Base-by-base conservation (phyloP, 2,888 invertebrate genomes). In the Cheilosia vulpina region DNA sequence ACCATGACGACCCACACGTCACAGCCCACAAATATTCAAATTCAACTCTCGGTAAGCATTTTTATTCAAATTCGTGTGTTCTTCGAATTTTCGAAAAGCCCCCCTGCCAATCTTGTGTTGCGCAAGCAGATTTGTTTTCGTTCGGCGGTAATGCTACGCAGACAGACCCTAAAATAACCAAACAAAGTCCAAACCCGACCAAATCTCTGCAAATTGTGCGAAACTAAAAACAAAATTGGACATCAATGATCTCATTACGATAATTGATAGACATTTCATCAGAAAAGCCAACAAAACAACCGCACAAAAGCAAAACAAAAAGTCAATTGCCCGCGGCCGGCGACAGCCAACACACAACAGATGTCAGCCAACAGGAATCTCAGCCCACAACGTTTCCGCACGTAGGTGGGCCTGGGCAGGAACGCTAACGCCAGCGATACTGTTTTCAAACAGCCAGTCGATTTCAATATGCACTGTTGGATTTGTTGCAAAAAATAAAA, bases 161-260 rank as follows among this genome's bases (percentile, higher is more conserved):
- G 27, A 27, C 13, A 72, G 43, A 62, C 41, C 63, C 47, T 17
- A 55, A 63, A 47, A 21, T 19, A 19, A 24, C n/a, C 0, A 27
- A 57, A 15, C 21, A 52, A 60, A 45, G 15, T 68, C 47, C n/a
- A 50, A 58, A 31, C 21, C 31, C 38, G 17, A 17, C 41, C 24
- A 5, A 38, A 38, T 38, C 4, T 38, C 38, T 13, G 38, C 60
- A 73, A 43, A 62, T 68, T 21, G 27, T 43, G 19, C 41, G 21
- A 68, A 31, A 68, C 38, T 21, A 38, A 15, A 76, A 63, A 38
- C 52, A 50, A 68, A 71, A 63, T 27, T 66, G 65, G 62, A 75
- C 60, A 60, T 38, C 60, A 47, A 62, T 80, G 75, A 84, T 75
- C 80, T 84, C 84, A 84, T 84, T 84, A 69, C 57, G 41, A 65